Percentiles rank a stretch among this genome's conserved stretches.
Evolutionary conservation across 92 coral and sea anemone genomes (phyloP).

Genomic region (Isaurus tuberculatus): DNA sequence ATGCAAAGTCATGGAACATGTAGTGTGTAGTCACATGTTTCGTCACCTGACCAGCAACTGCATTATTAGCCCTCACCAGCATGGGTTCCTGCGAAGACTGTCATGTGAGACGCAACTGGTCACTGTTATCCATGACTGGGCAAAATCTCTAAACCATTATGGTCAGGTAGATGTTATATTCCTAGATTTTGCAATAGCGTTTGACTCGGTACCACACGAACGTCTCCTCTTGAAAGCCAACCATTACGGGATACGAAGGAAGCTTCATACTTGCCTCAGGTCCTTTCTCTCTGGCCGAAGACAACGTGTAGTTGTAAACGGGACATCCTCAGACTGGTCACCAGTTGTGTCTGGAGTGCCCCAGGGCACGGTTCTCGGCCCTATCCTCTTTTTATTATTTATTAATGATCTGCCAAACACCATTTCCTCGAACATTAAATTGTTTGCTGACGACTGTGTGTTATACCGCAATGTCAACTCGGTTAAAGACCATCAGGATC

Average conservation of each 20-base stretch:
- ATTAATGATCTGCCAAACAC: conserved; percentile 24
- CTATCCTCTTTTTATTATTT: no score
- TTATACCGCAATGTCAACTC: neutral
- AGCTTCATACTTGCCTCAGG: conserved; percentile 40
- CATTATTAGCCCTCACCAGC: no score
- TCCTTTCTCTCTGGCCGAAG: conserved; percentile 32
- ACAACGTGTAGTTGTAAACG: conserved; percentile 44
- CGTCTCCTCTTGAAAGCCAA: conserved; percentile 25
- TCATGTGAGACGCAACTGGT: no score
- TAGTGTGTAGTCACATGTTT: no score
- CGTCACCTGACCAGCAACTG: conserved; percentile 23
- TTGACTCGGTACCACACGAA: no score
- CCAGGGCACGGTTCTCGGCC: no score
- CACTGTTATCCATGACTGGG: conserved; percentile 40
- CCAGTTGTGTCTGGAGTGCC: no score
- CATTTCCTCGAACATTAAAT: conserved; percentile 35
- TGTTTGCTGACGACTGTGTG: conserved; percentile 45
- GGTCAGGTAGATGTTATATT: conserved; percentile 19
- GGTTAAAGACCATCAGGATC: no score
- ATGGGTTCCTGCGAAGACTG: no score
- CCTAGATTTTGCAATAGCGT: no score
- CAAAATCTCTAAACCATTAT: conserved; percentile 19
- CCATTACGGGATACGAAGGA: conserved; percentile 52
- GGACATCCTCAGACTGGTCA: conserved; percentile 20
- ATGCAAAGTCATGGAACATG: neutral